Conservation (phyloP, 2,113 vertebrate species). For the Chamaea fasciata region DNA sequence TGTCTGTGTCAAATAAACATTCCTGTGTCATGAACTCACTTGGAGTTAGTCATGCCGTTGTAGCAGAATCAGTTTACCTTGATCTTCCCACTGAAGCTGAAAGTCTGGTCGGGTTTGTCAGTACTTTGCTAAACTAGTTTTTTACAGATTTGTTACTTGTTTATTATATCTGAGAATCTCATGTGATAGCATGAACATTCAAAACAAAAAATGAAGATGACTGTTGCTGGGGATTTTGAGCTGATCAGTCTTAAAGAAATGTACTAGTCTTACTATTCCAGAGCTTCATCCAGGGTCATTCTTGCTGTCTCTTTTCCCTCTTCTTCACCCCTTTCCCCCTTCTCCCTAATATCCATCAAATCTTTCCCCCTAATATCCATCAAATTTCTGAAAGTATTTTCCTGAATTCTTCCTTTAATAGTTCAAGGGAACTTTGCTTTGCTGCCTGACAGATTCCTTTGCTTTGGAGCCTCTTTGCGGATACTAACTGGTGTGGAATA, state of each 20-base stretch:
- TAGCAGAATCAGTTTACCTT: not conserved
- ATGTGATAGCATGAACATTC: not conserved
- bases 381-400: not conserved
- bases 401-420: not conserved
- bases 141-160: not conserved
- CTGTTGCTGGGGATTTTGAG: not conserved
- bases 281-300: not conserved
- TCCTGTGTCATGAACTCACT: not conserved
- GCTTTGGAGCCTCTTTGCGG: not conserved
- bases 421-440: not conserved
- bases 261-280: not conserved
- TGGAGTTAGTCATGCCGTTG: not conserved
- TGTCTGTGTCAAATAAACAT: not conserved
- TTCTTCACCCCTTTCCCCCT: fast-evolving
- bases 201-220: not conserved
- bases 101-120: not conserved
- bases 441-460: not conserved
- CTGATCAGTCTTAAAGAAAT: not conserved
- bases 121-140: not conserved
- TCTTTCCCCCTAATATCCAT: not conserved
- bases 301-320: not conserved
- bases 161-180: not conserved
- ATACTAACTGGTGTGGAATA: not conserved
- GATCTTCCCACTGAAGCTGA: not conserved
- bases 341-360: not conserved